Conservation (phyloP, 2,797 vertebrate species). For the Natrix natrix region DNA sequence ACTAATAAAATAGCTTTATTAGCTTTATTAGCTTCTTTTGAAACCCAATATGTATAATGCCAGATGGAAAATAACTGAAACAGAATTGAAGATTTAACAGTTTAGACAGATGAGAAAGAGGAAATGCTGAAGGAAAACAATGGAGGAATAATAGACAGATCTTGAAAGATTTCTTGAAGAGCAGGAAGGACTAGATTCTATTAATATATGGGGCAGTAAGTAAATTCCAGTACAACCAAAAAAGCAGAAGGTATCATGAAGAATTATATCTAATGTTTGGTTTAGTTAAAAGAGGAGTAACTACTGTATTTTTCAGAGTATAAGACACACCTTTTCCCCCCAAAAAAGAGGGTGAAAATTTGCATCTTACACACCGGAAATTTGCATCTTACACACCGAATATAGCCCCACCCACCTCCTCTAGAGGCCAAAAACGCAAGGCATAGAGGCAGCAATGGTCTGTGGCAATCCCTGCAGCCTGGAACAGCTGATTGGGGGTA, state of each 20-base stretch:
- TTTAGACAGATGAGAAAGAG: slow-evolving; percentile 1
- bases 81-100: not conserved
- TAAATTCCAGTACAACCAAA: slow-evolving; percentile 2
- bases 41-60: not conserved
- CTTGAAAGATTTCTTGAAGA: not conserved
- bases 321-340: no score
- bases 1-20: not conserved
- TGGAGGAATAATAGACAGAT: not conserved
- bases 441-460: no score
- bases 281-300: not conserved
- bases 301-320: not conserved
- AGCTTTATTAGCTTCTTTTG: not conserved
- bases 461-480: no score
- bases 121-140: not conserved
- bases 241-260: not conserved
- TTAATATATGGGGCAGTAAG: not conserved
- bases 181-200: not conserved
- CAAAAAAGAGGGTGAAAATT: no score
- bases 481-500: no score
- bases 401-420: no score
- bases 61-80: not conserved
- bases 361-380: no score
- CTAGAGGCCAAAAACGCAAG: no score
- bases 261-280: not conserved
- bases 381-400: no score